phyloP scores from a whole-genome alignment of 1,140 invertebrate genomes.

The Calephelis virginiensis region DNA sequence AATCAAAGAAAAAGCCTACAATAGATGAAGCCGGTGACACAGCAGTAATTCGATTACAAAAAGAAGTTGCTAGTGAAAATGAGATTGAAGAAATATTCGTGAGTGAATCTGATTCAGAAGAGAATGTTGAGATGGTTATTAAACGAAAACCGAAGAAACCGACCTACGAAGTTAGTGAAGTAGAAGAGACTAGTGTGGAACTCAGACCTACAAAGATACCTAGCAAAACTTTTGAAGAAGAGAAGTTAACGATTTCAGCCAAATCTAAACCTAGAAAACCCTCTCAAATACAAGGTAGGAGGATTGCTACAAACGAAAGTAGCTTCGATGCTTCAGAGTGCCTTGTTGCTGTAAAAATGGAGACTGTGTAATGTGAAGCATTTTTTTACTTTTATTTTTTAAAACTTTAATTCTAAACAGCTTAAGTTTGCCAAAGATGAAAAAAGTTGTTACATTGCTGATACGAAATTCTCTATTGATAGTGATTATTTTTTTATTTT shows the following conservation, averaged over 20 bases:
- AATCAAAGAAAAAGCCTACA: slow-evolving; percentile 81
- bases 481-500: background rate
- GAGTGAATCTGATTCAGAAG: slow-evolving; percentile 68
- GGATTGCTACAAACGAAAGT: background rate
- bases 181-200: slow-evolving; percentile 79
- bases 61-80: slow-evolving; percentile 83
- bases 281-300: slow-evolving; percentile 83
- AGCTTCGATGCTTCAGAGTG: background rate
- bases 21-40: slow-evolving; percentile 85
- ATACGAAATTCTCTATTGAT: background rate
- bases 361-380: background rate
- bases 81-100: slow-evolving; percentile 65
- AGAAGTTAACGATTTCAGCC: slow-evolving; percentile 81
- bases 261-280: slow-evolving; percentile 81
- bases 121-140: slow-evolving; percentile 78
- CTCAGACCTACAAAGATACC: slow-evolving; percentile 67
- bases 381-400: background rate
- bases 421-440: slow-evolving; percentile 9
- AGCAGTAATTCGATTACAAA: slow-evolving; percentile 83
- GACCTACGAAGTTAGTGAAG: slow-evolving; percentile 78
- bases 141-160: slow-evolving; percentile 74
- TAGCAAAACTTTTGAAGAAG: slow-evolving; percentile 79
- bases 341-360: background rate
- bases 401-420: background rate
- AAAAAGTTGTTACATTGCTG: background rate